Conservation (phyloP, 2,888 invertebrate species). For the Hirtodrosophila histrioides region DNA sequence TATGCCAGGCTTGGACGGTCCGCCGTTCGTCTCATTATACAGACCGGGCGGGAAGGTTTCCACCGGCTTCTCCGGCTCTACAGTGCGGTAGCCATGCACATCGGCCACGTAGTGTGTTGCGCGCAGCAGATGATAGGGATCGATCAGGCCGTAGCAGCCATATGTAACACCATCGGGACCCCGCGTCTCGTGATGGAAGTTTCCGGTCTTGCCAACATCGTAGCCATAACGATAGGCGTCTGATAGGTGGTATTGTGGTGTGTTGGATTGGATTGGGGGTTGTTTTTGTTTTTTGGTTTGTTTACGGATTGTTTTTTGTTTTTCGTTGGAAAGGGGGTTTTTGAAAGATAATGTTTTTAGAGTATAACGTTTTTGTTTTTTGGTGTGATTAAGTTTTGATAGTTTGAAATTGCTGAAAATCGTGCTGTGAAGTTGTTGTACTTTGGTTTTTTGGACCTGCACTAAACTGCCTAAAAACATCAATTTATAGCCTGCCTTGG, state of each 20-base stretch:
- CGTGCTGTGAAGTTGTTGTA: slow-evolving; percentile 40
- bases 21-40: slow-evolving; percentile 69
- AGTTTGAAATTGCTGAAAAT: slow-evolving; percentile 44
- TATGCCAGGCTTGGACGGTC: slow-evolving; percentile 85
- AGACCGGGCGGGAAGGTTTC: slow-evolving; percentile 85
- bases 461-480: slow-evolving; percentile 31
- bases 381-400: slow-evolving; percentile 24
- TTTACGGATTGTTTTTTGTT: slow-evolving; percentile 9
- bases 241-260: slow-evolving; percentile 44
- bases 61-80: slow-evolving; percentile 88
- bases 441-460: slow-evolving; percentile 16
- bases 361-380: slow-evolving; percentile 39
- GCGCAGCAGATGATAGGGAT: slow-evolving; percentile 87
- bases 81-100: slow-evolving; percentile 90
- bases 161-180: slow-evolving; percentile 91
- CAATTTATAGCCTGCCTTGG: slow-evolving; percentile 24
- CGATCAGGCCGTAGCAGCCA: slow-evolving; percentile 92
- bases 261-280: slow-evolving; percentile 16
- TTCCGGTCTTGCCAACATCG: slow-evolving; percentile 90
- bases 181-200: slow-evolving; percentile 91
- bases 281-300: slow-evolving; percentile 22
- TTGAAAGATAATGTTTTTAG: slow-evolving; percentile 58
- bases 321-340: slow-evolving; percentile 28
- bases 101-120: slow-evolving; percentile 92
- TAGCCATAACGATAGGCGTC: slow-evolving; percentile 92